phyloP scores from a whole-genome alignment of 2,797 vertebrate species.

The Aeoliscus strigatus region DNA sequence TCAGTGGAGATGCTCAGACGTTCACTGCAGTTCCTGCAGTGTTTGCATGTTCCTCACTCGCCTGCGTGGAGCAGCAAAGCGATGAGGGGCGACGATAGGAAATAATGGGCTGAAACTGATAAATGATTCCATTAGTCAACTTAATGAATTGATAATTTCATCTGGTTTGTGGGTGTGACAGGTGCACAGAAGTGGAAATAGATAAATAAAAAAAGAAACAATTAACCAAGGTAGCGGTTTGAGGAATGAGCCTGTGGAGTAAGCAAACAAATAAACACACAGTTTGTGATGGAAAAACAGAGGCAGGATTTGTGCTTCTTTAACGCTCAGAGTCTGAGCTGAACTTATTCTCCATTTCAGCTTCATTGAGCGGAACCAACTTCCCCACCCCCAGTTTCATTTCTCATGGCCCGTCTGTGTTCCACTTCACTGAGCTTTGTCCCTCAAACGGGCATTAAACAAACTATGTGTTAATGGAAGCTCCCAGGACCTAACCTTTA shows the following conservation, averaged over 20 bases:
- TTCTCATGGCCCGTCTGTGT: slow-evolving; percentile 52
- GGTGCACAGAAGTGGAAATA: slow-evolving; percentile 37
- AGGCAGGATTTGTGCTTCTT: too few relatives aligned
- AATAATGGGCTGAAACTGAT: slow-evolving; percentile 56
- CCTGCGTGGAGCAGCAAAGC: slow-evolving; percentile 21
- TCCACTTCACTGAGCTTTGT: slow-evolving; percentile 55
- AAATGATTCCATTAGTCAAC: slow-evolving; percentile 61
- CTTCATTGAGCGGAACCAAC: slow-evolving; percentile 68
- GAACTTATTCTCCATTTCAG: slow-evolving; percentile 55
- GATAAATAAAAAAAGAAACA: slow-evolving; percentile 30
- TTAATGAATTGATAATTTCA: slow-evolving; percentile 62
- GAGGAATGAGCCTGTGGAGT: slow-evolving; percentile 15
- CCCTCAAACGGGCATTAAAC: slow-evolving; percentile 64
- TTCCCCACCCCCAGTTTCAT: slow-evolving; percentile 63
- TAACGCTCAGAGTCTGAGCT: slow-evolving; percentile 28
- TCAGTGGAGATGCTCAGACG: slow-evolving; percentile 21
- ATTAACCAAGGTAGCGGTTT: slow-evolving; percentile 25
- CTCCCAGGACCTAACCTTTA: slow-evolving; percentile 67
- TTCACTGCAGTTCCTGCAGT: slow-evolving; percentile 5
- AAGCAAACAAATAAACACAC: slow-evolving; percentile 11
- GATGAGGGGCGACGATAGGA: slow-evolving; percentile 17
- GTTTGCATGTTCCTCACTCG: slow-evolving; percentile 16
- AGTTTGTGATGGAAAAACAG: too few relatives aligned
- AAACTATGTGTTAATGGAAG: slow-evolving; percentile 63
- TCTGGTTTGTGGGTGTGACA: slow-evolving; percentile 48